phyloP scores from a whole-genome alignment of 2,797 vertebrate genomes.

The Cirrhinus molitorella region DNA sequence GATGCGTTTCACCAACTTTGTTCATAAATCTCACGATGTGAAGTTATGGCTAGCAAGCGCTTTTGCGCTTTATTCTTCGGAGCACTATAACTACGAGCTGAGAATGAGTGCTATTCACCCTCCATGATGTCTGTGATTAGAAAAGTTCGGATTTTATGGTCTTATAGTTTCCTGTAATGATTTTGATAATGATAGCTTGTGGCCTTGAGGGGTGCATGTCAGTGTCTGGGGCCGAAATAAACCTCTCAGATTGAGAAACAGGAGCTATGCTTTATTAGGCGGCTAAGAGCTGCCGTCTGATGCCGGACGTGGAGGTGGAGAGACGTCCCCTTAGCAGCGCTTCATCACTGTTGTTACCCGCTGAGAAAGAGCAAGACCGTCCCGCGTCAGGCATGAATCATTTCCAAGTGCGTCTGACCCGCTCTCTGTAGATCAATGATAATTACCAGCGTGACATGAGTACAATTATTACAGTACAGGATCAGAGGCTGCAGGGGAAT shows the following conservation, averaged over 20 bases:
- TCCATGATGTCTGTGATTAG: constrained; percentile 33
- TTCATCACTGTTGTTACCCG: constrained; percentile 32
- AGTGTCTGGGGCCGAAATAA: constrained; percentile 23
- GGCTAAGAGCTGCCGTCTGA: constrained; percentile 26
- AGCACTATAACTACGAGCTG: constrained; percentile 14
- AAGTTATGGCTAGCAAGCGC: constrained; percentile 10
- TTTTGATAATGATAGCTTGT: constrained; percentile 32
- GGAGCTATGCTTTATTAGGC: constrained; percentile 35
- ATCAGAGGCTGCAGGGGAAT: constrained; percentile 86
- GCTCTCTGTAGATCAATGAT: constrained; percentile 92
- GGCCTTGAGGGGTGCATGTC: constrained; percentile 6
- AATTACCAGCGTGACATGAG: constrained; percentile 96
- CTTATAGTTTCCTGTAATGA: constrained; percentile 46
- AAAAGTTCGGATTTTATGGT: constrained; percentile 48
- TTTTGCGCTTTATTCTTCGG: constrained; percentile 19
- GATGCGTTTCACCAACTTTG: constrained; percentile 11
- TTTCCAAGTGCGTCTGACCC: constrained; percentile 83
- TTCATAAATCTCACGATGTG: background rate
- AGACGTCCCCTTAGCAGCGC: constrained; percentile 28
- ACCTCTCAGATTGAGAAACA: constrained; percentile 29
- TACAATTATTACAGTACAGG: constrained; percentile 97
- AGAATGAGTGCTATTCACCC: constrained; percentile 12
- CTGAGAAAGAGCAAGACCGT: constrained; percentile 60
- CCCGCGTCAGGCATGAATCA: constrained; percentile 89
- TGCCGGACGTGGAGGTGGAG: constrained; percentile 15